Conservation (phyloP, 2,797 vertebrate species). For the Gallinago stenura region DNA sequence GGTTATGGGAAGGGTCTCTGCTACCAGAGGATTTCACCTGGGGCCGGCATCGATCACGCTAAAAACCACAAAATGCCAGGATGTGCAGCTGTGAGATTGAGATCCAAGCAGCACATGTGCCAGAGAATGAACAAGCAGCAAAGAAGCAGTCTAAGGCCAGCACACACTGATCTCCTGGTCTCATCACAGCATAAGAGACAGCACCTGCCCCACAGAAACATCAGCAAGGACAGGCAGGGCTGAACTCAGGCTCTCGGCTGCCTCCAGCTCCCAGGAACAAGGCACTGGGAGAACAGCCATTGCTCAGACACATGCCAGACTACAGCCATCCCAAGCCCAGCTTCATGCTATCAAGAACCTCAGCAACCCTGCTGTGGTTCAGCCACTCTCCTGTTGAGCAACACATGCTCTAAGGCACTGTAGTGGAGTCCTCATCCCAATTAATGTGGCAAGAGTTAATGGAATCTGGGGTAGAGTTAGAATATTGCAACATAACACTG, state of each 20-base stretch:
- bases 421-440: neutral
- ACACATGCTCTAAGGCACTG: neutral
- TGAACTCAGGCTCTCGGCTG: neutral
- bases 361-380: neutral
- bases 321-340: neutral
- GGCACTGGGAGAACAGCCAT: fast-evolving
- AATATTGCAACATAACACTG: neutral
- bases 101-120: neutral
- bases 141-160: neutral
- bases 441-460: neutral
- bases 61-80: neutral
- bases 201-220: neutral
- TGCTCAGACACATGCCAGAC: fast-evolving
- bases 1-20: neutral
- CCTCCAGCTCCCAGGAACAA: neutral
- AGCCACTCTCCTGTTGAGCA: neutral
- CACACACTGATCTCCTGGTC: neutral
- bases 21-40: neutral
- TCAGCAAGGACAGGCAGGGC: neutral
- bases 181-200: neutral
- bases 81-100: neutral
- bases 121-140: neutral
- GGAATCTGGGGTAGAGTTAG: neutral
- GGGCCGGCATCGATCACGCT: neutral
- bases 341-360: neutral